phyloP scores from a whole-genome alignment of 1,140 invertebrate genomes.

The Temnothorax nylanderi region DNA sequence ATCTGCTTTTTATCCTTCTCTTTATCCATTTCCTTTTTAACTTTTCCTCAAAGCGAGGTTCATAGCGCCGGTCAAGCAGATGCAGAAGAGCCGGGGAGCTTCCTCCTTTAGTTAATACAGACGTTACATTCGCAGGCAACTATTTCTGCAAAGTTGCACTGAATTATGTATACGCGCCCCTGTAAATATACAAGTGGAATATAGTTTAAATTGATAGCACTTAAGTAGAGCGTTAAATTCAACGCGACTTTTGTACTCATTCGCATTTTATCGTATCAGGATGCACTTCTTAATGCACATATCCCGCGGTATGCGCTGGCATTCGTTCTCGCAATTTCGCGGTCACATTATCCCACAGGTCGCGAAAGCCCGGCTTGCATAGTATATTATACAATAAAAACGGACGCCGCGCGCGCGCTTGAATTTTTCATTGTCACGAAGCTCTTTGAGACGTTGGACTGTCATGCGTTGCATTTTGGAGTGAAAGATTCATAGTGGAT shows the following conservation, averaged over 20 bases:
- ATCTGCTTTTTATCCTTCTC: background rate
- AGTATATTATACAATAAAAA: conserved; percentile 46
- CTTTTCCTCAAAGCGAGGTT: background rate
- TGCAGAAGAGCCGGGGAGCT: conserved; percentile 14
- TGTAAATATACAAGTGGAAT: conserved; percentile 41
- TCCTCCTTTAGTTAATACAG: conserved; percentile 44
- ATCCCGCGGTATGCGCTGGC: conserved; percentile 5
- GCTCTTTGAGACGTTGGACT: conserved; percentile 25
- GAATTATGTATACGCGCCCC: conserved; percentile 54
- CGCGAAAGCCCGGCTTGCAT: conserved; percentile 30
- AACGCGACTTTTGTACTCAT: conserved; percentile 43
- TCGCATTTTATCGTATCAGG: conserved; percentile 38
- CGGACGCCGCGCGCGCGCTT: conserved; percentile 10
- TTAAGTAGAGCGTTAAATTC: conserved; percentile 51
- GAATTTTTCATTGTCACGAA: conserved; percentile 29
- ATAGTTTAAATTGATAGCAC: conserved; percentile 51
- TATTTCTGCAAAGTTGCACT: conserved; percentile 18
- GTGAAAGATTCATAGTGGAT: background rate
- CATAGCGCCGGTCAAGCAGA: conserved; percentile 28
- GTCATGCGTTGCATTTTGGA: background rate
- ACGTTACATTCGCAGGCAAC: conserved; percentile 45
- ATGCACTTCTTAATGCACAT: conserved; percentile 47
- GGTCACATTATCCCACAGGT: conserved; percentile 39
- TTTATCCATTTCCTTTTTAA: conserved; percentile 23
- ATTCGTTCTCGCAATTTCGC: conserved; percentile 43